Conservation (phyloP, 2,113 vertebrate genomes). For the Sapayoa aenigma region DNA sequence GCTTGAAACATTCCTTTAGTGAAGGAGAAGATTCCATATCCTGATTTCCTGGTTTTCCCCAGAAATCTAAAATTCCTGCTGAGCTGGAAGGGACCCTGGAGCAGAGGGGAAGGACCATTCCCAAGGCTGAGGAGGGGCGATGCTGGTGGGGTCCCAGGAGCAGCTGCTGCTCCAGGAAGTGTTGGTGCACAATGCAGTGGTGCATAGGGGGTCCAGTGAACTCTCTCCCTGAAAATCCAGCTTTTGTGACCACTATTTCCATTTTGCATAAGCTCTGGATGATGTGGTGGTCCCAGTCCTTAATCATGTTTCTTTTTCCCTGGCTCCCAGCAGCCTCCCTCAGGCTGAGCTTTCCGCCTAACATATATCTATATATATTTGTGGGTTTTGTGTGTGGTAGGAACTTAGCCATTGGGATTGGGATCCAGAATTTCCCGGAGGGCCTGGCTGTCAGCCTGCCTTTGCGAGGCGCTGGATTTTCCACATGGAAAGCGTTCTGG, state of each 20-base stretch:
- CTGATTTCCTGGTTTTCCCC: not conserved
- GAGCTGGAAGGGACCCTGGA: not conserved
- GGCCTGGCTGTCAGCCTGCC: conserved; percentile 95
- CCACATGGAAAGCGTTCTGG: conserved; percentile 91
- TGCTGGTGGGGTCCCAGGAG: not conserved
- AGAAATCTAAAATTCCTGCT: accelerated
- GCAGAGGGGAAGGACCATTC: not conserved
- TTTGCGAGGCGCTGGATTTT: conserved; percentile 85
- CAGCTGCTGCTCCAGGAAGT: not conserved
- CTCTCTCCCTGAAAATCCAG: not conserved
- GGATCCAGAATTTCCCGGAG: conserved; percentile 98
- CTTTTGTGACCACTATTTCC: accelerated
- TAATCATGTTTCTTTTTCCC: not conserved
- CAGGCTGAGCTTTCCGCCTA: not conserved
- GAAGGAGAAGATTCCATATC: not conserved
- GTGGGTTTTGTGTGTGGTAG: conserved; percentile 59
- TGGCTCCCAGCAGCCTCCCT: not conserved
- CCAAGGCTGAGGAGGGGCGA: not conserved
- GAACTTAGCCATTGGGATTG: conserved; percentile 93
- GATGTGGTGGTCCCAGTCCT: not conserved
- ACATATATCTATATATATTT: not conserved
- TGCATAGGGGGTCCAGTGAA: not conserved
- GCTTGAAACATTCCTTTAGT: not conserved
- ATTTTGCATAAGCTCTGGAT: not conserved
- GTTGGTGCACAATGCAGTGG: not conserved